phyloP scores from a whole-genome alignment of 2,113 vertebrate species.

The Halcyon senegalensis region DNA sequence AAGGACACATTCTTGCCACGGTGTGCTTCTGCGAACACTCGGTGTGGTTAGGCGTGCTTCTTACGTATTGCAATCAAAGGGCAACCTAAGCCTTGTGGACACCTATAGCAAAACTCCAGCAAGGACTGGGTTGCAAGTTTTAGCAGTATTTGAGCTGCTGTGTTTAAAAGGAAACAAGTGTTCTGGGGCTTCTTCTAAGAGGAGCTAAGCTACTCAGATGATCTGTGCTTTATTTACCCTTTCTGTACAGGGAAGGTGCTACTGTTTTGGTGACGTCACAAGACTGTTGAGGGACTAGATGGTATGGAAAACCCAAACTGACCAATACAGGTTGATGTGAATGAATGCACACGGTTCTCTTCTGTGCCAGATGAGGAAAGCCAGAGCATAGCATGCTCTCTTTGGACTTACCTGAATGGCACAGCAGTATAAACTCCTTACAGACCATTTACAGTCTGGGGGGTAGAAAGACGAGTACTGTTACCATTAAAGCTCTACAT shows the following conservation, averaged over 20 bases:
- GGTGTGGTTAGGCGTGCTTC: neutral
- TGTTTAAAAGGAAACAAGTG: neutral
- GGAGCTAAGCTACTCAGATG: neutral
- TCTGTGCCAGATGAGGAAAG: neutral
- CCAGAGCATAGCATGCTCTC: fast-evolving
- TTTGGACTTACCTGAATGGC: neutral
- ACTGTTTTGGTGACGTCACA: neutral
- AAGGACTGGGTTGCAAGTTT: neutral
- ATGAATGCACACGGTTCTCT: neutral
- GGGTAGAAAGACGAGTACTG: neutral
- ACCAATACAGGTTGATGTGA: neutral
- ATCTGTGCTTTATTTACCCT: neutral
- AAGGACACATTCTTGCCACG: neutral
- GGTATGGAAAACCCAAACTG: neutral
- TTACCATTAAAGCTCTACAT: neutral
- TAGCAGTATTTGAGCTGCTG: neutral
- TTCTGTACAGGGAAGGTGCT: neutral
- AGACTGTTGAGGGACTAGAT: neutral
- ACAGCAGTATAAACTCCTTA: neutral
- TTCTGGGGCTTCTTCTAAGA: neutral
- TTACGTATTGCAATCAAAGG: neutral
- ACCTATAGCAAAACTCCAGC: neutral
- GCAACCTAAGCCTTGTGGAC: neutral
- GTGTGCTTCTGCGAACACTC: neutral
- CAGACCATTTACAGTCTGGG: neutral